phyloP scores from a whole-genome alignment of 2,113 vertebrate genomes.

The Bos javanicus region DNA sequence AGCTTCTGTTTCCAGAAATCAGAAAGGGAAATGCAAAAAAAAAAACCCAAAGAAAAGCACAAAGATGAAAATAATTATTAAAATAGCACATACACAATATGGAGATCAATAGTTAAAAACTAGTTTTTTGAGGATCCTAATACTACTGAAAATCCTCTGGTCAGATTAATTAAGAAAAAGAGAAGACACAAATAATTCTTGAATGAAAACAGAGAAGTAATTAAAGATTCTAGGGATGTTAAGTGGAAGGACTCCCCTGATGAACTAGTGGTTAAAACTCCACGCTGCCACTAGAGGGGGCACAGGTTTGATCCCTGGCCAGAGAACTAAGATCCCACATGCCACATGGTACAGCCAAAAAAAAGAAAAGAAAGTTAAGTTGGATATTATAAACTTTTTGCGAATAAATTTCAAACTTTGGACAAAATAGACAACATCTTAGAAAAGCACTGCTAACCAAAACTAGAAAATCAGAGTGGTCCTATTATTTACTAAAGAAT shows the following conservation, averaged over 20 bases:
- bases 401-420: neutral
- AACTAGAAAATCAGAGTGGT: constrained; percentile 36
- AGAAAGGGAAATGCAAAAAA: neutral
- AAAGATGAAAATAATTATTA: neutral
- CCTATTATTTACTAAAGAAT: neutral
- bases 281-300: neutral
- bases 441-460: neutral
- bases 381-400: neutral
- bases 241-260: neutral
- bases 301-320: neutral
- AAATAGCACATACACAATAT: neutral
- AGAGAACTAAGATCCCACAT: neutral
- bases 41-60: neutral
- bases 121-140: neutral
- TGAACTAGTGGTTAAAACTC: neutral
- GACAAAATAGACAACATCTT: neutral
- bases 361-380: neutral
- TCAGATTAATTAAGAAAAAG: neutral
- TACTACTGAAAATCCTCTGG: neutral
- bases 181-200: neutral
- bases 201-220: neutral
- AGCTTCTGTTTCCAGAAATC: neutral
- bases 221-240: neutral
- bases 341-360: neutral
- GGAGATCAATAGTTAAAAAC: neutral